Conservation (phyloP, 2,797 vertebrate genomes). For the Parauchenoglanis punctatus region DNA sequence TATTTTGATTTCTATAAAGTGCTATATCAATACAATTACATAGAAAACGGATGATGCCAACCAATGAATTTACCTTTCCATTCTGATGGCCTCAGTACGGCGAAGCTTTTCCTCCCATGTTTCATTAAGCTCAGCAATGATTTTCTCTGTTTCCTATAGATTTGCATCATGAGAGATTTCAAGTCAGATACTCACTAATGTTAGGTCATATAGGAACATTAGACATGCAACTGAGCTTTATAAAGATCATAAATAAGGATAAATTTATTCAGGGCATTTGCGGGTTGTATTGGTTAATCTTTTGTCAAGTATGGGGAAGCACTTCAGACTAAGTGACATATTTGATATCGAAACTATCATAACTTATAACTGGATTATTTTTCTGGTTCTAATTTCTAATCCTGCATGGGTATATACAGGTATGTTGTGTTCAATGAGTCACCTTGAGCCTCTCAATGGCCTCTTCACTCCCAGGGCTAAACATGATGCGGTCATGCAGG, state of each 20-base stretch:
- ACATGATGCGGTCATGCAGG: conserved; percentile 94
- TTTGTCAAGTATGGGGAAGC: neutral
- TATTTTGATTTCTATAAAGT: neutral
- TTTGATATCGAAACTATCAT: neutral
- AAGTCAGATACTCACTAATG: conserved; percentile 18
- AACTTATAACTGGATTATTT: neutral
- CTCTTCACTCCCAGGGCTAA: conserved; percentile 93
- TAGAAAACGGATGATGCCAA: conserved; percentile 16
- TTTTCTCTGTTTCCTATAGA: conserved; percentile 95
- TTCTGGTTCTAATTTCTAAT: neutral
- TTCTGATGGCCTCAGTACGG: conserved; percentile 92
- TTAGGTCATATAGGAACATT: neutral
- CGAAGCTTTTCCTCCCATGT: conserved; percentile 98
- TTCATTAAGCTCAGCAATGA: conserved; percentile 97
- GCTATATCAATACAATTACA: neutral
- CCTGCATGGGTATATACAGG: neutral
- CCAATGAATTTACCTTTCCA: conserved; percentile 84
- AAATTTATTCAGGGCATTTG: neutral
- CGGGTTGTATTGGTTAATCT: neutral
- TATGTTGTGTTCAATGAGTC: conserved; percentile 43
- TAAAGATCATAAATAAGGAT: neutral
- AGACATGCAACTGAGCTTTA: neutral
- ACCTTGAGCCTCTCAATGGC: conserved; percentile 98
- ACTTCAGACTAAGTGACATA: neutral
- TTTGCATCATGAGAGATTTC: conserved; percentile 11